phyloP scores from a whole-genome alignment of 2,888 invertebrate genomes.

The Tipula unca region DNA sequence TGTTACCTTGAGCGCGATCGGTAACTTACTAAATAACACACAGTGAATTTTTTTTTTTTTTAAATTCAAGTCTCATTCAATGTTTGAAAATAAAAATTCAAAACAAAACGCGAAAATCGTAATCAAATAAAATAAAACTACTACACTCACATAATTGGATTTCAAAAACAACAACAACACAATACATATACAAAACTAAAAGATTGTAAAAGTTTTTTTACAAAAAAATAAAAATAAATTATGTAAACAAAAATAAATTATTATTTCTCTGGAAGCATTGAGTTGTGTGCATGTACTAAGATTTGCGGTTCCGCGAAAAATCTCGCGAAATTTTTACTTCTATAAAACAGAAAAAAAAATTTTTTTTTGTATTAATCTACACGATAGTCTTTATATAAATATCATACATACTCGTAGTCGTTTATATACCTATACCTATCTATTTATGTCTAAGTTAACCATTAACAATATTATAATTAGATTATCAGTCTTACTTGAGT shows the following conservation, averaged over 20 bases:
- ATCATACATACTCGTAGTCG: background rate
- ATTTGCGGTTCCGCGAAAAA: background rate
- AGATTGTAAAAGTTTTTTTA: conserved; percentile 9
- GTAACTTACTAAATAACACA: conserved; percentile 18
- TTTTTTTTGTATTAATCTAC: background rate
- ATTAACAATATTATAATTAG: background rate
- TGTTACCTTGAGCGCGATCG: conserved; percentile 20
- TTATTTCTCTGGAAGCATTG: background rate
- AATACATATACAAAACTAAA: background rate
- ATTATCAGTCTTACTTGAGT: background rate
- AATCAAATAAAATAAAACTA: background rate
- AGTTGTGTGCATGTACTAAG: background rate
- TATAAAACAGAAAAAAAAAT: background rate
- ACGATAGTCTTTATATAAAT: background rate
- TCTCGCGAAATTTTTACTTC: background rate
- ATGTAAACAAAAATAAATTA: background rate
- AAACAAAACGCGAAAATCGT: conserved; percentile 15
- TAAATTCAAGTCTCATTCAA: conserved; percentile 10
- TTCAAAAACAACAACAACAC: background rate
- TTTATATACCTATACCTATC: background rate
- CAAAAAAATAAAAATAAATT: background rate
- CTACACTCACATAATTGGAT: conserved; percentile 1
- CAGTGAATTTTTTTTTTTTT: background rate
- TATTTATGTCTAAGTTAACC: background rate
- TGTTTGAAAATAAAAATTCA: background rate